Conservation (phyloP, 2,113 vertebrate genomes). For the Pteruthius melanotis region DNA sequence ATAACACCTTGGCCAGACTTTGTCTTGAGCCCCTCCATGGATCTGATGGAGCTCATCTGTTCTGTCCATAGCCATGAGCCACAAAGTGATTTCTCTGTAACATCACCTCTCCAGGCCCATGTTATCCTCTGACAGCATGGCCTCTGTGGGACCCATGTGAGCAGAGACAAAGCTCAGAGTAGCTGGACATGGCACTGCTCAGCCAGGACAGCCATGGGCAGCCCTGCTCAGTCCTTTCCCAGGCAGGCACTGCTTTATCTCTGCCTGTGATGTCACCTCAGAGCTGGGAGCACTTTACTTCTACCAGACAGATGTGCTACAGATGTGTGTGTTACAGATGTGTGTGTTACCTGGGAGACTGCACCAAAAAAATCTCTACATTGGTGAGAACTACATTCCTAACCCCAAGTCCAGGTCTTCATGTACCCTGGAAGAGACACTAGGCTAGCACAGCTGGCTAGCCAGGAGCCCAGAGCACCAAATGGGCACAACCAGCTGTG, state of each 20-base stretch:
- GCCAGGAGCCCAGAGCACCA: background rate
- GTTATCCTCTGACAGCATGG: background rate
- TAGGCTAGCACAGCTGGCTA: background rate
- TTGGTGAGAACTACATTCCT: background rate
- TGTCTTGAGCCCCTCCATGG: background rate
- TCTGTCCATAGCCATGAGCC: background rate
- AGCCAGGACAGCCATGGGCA: background rate
- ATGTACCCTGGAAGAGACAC: background rate
- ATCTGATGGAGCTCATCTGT: background rate
- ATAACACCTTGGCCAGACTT: background rate
- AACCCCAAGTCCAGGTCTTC: background rate
- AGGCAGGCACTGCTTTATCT: background rate
- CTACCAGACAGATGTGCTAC: background rate
- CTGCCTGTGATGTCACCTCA: background rate
- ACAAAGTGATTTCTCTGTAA: background rate
- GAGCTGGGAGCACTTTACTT: background rate
- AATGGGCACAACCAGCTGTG: background rate
- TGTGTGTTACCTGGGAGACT: background rate
- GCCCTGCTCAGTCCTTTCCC: background rate
- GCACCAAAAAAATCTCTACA: background rate
- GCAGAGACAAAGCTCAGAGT: background rate
- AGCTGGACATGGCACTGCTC: background rate
- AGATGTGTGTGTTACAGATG: background rate
- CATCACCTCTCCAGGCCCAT: fast-evolving
- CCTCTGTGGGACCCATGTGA: background rate